These are phyloP conservation scores for Helicoverpa armigera DNA, from an alignment of 1,140 invertebrate genomes.

Conservation along the genomic window DNA sequence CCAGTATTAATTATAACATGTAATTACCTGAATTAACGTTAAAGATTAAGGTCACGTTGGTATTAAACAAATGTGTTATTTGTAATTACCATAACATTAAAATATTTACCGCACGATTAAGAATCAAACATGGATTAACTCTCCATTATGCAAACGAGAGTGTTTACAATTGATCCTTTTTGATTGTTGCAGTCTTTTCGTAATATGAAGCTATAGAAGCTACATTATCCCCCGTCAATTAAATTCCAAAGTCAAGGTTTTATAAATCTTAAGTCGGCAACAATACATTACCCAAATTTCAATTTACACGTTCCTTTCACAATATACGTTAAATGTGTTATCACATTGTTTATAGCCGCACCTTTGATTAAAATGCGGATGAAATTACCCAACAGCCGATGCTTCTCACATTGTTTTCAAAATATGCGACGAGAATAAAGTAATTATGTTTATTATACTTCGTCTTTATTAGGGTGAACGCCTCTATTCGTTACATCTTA, in stretches of 20 bases:
- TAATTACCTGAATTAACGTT: slow-evolving; percentile 20
- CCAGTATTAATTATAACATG: slow-evolving; percentile 45
- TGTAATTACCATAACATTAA: no score
- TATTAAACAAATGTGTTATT: no score
- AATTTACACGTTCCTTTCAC: slow-evolving; percentile 44
- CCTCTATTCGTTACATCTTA: slow-evolving; percentile 14
- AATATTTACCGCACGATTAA: no score
- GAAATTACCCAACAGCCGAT: slow-evolving; percentile 41
- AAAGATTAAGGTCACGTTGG: neutral
- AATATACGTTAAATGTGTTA: slow-evolving; percentile 46
- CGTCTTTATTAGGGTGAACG: slow-evolving; percentile 35
- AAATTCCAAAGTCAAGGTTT: neutral
- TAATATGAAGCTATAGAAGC: neutral
- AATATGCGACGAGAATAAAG: slow-evolving; percentile 41
- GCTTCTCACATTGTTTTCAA: slow-evolving; percentile 42
- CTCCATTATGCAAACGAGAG: no score
- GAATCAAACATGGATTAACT: no score
- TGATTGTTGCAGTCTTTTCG: neutral
- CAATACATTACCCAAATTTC: slow-evolving; percentile 32
- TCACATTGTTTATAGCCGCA: slow-evolving; percentile 42
- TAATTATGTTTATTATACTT: slow-evolving; percentile 46
- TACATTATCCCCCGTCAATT: neutral
- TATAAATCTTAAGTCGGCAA: slow-evolving; percentile 20
- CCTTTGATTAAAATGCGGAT: slow-evolving; percentile 49
- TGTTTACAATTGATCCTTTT: no score